phyloP scores from a whole-genome alignment of 2,113 vertebrate species.

The Megaceryle maxima region DNA sequence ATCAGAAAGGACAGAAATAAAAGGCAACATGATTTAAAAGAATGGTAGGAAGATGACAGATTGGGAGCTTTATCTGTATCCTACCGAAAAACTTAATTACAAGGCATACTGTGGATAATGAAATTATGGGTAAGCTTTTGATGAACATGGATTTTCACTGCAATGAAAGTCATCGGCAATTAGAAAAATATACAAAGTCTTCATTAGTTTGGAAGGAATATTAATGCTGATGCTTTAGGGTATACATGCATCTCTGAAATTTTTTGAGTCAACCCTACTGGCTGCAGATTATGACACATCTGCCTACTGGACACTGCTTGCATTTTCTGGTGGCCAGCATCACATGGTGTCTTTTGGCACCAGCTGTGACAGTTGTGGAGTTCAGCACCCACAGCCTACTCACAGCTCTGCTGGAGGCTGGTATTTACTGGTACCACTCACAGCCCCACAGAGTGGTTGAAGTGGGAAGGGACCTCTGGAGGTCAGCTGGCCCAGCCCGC shows the following conservation, averaged over 20 bases:
- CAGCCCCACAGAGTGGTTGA: neutral
- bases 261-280: neutral
- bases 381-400: neutral
- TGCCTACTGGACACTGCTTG: neutral
- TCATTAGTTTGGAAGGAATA: slow-evolving; percentile 9
- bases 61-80: neutral
- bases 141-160: neutral
- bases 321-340: neutral
- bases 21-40: neutral
- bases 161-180: neutral
- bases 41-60: neutral
- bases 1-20: neutral
- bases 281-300: neutral
- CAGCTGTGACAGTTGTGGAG: neutral
- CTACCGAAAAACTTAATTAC: slow-evolving; percentile 3
- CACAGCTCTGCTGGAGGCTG: neutral
- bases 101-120: neutral
- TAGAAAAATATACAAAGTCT: neutral
- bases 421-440: neutral
- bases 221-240: neutral
- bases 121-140: neutral
- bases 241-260: neutral
- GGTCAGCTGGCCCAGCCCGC: neutral
- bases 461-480: neutral
- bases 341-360: neutral